phyloP scores from a whole-genome alignment of 2,113 vertebrate species.

The Stegastes partitus region DNA sequence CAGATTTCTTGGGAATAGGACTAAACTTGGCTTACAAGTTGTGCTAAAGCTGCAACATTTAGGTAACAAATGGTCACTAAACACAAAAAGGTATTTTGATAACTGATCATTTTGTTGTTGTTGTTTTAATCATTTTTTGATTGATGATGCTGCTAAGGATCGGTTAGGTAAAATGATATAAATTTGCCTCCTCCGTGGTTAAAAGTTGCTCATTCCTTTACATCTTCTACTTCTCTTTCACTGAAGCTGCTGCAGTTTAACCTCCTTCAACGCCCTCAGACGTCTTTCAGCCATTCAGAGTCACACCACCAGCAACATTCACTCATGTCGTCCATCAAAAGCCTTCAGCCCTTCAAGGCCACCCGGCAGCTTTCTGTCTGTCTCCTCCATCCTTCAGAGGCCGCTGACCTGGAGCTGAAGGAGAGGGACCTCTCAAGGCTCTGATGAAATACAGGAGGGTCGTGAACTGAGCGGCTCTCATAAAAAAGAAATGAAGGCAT shows the following conservation, averaged over 20 bases:
- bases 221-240: background rate
- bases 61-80: too few species aligned
- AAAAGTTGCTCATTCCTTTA: background rate
- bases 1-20: too few species aligned
- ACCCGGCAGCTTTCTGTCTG: conserved; percentile 20
- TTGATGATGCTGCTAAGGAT: background rate
- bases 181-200: too few species aligned
- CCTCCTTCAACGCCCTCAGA: background rate
- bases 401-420: conserved; percentile 44
- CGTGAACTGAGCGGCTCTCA: conserved; percentile 30
- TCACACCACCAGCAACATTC: conserved; percentile 2
- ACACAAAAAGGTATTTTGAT: too few species aligned
- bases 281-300: background rate
- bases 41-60: too few species aligned
- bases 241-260: background rate
- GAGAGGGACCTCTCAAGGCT: conserved; percentile 10
- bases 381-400: conserved; percentile 2
- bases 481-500: conserved; percentile 28
- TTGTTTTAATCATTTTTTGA: background rate
- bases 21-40: too few species aligned
- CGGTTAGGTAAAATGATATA: too few species aligned
- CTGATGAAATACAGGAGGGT: conserved; percentile 10
- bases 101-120: too few species aligned
- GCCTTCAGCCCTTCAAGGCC: conserved; percentile 18
- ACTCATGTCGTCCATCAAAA: conserved; percentile 38